Conservation (phyloP, 1,140 invertebrate genomes). For the Nasonia vitripennis region DNA sequence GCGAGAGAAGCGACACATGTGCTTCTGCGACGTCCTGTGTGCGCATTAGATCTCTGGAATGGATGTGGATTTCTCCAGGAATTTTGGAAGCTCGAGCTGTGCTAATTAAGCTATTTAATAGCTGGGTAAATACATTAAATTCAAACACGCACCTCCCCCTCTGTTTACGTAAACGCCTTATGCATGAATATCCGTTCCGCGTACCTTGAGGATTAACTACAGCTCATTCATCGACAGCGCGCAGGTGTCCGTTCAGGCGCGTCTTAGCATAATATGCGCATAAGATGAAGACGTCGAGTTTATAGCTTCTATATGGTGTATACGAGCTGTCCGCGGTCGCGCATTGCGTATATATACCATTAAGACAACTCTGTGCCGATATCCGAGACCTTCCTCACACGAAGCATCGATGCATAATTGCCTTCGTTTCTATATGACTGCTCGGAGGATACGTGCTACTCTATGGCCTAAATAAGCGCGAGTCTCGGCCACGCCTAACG, state of each 20-base stretch:
- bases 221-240: neutral
- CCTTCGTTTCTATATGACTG: neutral
- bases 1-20: neutral
- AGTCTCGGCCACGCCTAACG: constrained; percentile 20
- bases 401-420: neutral
- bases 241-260: neutral
- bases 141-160: neutral
- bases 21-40: neutral
- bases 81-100: too few species aligned
- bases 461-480: constrained; percentile 7
- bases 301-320: neutral
- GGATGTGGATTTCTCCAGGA: too few species aligned
- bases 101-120: too few species aligned
- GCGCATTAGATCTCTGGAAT: neutral
- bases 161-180: neutral
- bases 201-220: neutral
- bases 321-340: neutral
- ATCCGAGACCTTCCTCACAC: neutral
- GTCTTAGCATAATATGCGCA: neutral
- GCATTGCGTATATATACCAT: neutral
- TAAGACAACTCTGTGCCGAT: neutral
- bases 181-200: neutral
- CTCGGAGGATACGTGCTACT: neutral
- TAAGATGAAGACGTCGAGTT: neutral
- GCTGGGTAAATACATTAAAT: too few species aligned